phyloP scores from a whole-genome alignment of 2,888 invertebrate species.

The Seladonia tumulorum region DNA sequence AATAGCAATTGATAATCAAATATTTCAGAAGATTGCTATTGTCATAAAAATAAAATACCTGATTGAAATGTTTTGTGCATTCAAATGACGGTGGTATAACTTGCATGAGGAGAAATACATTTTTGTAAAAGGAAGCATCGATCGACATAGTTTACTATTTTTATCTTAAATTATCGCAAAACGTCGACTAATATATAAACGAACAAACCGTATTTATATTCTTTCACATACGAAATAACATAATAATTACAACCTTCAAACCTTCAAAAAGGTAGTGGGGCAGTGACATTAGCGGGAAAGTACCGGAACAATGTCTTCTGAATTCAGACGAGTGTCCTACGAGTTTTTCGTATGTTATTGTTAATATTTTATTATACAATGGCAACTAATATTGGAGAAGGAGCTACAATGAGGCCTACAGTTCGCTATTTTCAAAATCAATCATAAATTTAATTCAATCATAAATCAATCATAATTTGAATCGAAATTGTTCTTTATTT shows the following conservation, averaged over 20 bases:
- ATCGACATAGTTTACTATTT: constrained; percentile 38
- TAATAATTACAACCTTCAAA: neutral
- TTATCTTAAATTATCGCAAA: constrained; percentile 2
- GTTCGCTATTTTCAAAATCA: too few relatives aligned
- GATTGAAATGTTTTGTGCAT: constrained; percentile 73
- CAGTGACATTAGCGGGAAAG: too few relatives aligned
- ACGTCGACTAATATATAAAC: neutral
- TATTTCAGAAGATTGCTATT: neutral
- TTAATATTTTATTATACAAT: too few relatives aligned
- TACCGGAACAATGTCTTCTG: too few relatives aligned
- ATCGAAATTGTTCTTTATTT: too few relatives aligned
- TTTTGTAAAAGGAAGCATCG: constrained; percentile 75
- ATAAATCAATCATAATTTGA: too few relatives aligned
- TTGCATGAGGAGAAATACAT: constrained; percentile 77
- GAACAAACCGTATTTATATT: neutral
- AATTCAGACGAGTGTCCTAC: too few relatives aligned
- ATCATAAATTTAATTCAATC: too few relatives aligned
- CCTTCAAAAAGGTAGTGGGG: too few relatives aligned
- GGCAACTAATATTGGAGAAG: too few relatives aligned
- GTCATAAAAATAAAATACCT: constrained; percentile 46
- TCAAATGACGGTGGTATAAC: constrained; percentile 72
- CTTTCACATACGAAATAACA: neutral
- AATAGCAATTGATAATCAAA: neutral
- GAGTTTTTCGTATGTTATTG: too few relatives aligned
- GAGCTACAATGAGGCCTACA: too few relatives aligned